Evolutionary conservation across 2,888 invertebrate genomes (phyloP), one percentile per base, ranked within the genome.

Genomic region (Digitonthophagus gazella): DNA sequence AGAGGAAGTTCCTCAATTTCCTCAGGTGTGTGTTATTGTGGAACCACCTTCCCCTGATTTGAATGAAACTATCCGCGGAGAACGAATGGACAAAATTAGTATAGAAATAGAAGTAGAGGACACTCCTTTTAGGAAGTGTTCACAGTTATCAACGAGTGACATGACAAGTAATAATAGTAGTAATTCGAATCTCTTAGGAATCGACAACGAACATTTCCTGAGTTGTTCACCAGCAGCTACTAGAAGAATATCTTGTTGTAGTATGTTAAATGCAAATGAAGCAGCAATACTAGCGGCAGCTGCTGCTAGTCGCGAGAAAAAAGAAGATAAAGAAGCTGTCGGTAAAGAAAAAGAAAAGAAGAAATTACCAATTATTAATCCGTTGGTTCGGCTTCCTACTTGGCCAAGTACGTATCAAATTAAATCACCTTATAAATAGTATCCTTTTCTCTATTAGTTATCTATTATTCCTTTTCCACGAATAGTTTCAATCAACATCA

Each of bases 291-390:
- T 86, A 58, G 86, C 87, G 2, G 87, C 88, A 8, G 87, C 89
- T 15, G 86, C 87, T 11, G 78, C 82, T 8, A 81, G 83, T 2
- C 76, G 79, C 15, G 83, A 83, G 19, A 81, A 81, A 67, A 81
- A 82, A 14, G 83, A 84, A 0, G 80, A 79, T 66, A 78, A 77
- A 71, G 77, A 76, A 68, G 77, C 80, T 22, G 81, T 83, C 66
- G 81, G 84, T 69, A 81, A 78, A 65, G 85, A 86, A 0, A 86
- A 87, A 65, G 87, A 88, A 15, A 87, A 85, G 73, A 85, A 86
- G 11, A 93, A 91, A 77, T 83, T 96, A 66, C 96, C 96, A 0
- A 96, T 96, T 72, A 96, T 96, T 74, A 96, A 96, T 84, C 96
- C 96, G 0, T 82, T 96, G 57, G 95, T 96, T 19, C 88, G 90